phyloP scores from a whole-genome alignment of 2,797 vertebrate genomes.

The Rhinogobio ventralis region DNA sequence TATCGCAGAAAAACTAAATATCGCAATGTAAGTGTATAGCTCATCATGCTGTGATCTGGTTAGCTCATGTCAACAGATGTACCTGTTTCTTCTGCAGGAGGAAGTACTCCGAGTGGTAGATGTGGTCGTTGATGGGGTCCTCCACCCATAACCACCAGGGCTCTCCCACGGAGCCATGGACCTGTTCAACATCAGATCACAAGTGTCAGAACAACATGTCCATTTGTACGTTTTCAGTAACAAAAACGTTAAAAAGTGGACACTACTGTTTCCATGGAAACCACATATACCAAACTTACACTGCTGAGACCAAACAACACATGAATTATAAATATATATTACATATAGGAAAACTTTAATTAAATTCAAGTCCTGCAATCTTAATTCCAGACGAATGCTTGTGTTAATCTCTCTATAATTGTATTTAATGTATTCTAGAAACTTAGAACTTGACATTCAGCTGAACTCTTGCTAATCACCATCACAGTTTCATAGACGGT shows the following conservation, averaged over 20 bases:
- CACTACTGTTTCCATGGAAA: constrained; percentile 5
- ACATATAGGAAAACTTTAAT: background rate
- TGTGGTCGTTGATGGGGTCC: constrained; percentile 96
- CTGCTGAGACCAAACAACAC: background rate
- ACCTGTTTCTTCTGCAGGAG: constrained; percentile 98
- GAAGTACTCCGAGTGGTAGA: constrained; percentile 98
- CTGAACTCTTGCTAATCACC: background rate
- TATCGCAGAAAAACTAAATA: too few species aligned
- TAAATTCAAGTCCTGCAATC: too few species aligned
- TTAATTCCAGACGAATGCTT: background rate
- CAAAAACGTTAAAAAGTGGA: background rate
- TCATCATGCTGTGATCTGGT: background rate
- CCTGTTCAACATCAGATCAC: constrained; percentile 67
- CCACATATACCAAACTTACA: background rate
- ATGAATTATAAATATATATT: background rate
- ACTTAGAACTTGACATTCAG: background rate
- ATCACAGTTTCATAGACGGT: background rate
- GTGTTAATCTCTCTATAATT: background rate
- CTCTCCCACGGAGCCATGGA: constrained; percentile 92
- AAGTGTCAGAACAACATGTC: background rate
- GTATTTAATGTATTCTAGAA: background rate
- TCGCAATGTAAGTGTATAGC: too few species aligned
- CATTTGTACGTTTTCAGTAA: background rate
- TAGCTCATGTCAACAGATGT: too few species aligned
- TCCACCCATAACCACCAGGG: constrained; percentile 99